These are phyloP conservation scores for Petrocephalus zakoni DNA, from an alignment of 2,113 vertebrate species.

Conservation along the genomic window DNA sequence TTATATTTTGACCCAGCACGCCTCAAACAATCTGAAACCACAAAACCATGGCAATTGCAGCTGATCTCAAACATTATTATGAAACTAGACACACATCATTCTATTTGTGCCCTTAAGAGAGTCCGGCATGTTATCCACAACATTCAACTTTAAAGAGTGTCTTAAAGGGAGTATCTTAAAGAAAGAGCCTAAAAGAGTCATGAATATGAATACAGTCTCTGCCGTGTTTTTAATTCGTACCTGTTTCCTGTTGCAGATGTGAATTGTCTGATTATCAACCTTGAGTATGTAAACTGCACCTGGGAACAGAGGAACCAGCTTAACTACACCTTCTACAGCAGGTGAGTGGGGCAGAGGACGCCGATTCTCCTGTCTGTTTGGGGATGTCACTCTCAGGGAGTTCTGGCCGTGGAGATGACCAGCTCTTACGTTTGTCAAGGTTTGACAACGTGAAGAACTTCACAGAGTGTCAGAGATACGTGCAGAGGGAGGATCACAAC, in stretches of 20 bases:
- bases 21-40: background rate
- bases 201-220: background rate
- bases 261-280: conserved; percentile 17
- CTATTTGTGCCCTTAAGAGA: background rate
- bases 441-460: background rate
- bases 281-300: conserved; percentile 19
- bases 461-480: conserved; percentile 34
- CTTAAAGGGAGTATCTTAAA: background rate
- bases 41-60: background rate
- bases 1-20: background rate
- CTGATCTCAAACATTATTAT: background rate
- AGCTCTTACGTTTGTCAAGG: background rate
- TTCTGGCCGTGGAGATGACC: background rate
- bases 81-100: background rate
- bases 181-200: background rate
- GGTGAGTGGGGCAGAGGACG: background rate
- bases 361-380: background rate
- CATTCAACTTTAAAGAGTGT: background rate
- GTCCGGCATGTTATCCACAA: background rate
- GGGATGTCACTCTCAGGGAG: background rate
- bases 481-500: conserved; percentile 23
- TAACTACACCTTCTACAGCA: conserved; percentile 22
- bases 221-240: background rate
- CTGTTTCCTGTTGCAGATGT: conserved; percentile 10
- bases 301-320: conserved; percentile 9